Evolutionary conservation across 2,113 vertebrate genomes (phyloP).

Genomic region (Semnornis frantzii): DNA sequence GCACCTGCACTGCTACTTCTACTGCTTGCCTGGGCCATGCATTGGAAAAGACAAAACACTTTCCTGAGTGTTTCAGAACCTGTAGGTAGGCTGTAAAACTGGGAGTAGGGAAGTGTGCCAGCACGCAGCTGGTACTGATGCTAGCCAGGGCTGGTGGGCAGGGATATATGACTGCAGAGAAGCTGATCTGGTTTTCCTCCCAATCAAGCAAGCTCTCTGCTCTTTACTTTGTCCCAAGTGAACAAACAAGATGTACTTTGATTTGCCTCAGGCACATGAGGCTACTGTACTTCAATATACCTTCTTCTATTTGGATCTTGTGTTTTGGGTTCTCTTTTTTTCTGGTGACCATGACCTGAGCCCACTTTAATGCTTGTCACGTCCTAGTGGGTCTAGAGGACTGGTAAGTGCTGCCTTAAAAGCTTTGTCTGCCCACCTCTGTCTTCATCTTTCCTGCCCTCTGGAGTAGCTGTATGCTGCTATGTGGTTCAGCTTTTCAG

Average conservation of each 20-base stretch:
- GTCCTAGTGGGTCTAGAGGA: not conserved
- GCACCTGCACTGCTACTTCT: not conserved
- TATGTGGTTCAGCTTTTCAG: not conserved
- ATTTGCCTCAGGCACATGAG: not conserved
- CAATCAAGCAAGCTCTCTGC: not conserved
- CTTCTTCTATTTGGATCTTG: not conserved
- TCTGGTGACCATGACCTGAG: not conserved
- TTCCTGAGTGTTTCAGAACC: not conserved
- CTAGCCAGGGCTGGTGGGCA: not conserved
- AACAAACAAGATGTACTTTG: not conserved
- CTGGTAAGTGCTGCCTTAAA: constrained; percentile 12
- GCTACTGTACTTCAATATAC: not conserved
- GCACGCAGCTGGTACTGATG: accelerated
- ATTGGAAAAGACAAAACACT: not conserved
- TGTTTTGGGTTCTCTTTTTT: not conserved
- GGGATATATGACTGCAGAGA: not conserved
- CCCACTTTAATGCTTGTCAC: not conserved
- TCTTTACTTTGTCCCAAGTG: not conserved
- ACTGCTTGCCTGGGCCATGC: not conserved
- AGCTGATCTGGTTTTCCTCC: not conserved
- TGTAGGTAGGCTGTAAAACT: not conserved
- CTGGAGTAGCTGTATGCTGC: not conserved
- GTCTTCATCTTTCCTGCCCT: not conserved
- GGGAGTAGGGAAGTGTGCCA: not conserved
- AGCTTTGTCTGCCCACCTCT: not conserved